These are phyloP conservation scores for Smithornis capensis DNA, from an alignment of 2,113 vertebrate genomes.

Conservation along the genomic window DNA sequence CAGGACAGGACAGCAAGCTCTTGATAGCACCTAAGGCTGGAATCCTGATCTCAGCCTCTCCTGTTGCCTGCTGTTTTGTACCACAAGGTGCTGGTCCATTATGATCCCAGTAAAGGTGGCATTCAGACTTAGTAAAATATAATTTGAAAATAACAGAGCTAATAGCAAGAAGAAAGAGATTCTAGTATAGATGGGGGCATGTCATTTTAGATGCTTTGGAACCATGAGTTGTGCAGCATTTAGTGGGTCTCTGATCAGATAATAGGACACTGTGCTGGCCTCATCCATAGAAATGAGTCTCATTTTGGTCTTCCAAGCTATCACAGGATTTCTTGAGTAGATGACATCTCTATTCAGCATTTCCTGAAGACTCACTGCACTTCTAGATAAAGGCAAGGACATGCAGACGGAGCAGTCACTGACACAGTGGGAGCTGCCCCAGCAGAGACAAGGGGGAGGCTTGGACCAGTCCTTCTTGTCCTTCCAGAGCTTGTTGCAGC, in stretches of 20 bases:
- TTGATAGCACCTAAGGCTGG: background rate
- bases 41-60: background rate
- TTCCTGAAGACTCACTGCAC: background rate
- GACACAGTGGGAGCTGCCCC: background rate
- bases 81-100: background rate
- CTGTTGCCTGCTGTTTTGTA: background rate
- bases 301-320: fast-evolving
- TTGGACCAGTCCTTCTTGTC: background rate
- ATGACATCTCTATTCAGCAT: background rate
- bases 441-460: background rate
- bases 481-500: background rate
- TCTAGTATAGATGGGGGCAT: background rate
- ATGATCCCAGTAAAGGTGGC: background rate
- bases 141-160: background rate
- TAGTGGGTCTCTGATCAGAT: background rate
- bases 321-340: background rate
- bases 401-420: background rate
- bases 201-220: background rate
- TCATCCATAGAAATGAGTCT: background rate
- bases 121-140: background rate
- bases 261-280: background rate
- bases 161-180: background rate
- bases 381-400: background rate
- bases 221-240: background rate
- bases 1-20: background rate